Base-by-base conservation (phyloP, 2,113 vertebrate genomes). In the Entosphenus tridentatus region DNA sequence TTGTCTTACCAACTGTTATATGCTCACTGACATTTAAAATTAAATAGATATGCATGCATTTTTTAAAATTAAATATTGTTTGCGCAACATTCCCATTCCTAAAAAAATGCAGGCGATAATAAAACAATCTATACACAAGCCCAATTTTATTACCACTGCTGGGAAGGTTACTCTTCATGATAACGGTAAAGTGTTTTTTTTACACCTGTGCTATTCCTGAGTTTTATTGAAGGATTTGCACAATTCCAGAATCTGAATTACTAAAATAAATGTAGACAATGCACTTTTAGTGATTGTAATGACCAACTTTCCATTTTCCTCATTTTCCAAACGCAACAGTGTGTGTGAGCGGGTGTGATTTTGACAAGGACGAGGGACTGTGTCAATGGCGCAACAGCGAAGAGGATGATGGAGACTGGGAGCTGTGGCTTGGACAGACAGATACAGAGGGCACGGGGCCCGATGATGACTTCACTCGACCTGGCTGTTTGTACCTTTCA, bases 381-480 rank as follows among this genome's bases (percentile, higher is more conserved):
- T 88, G 86, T 69, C 80, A 76, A 10, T 86, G 84, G 84, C 78
- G 10, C 3, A 73, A 21, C 69, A 5, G 75, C 12, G 8, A 6
- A 1, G 67, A 74, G 21, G 13, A 73, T 9, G 16, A 3, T 0
- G 1, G 76, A 0, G 71, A 79, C 56, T 86, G 85, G 77, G 62
- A 3, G 1, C 76, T 75, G 56, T 80, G 39, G 77, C 0, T 0
- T 56, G 55, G 84, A 6, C 2, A 0, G 12, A 77, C 80, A 10
- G 57, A 78, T 0, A 76, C 76, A 14, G 73, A 68, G 1, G 78
- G 75, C 2, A 80, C 78, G 14, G 84, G 84, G n/a, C 86, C 85
- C 8, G 57, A 80, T 6, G 74, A 83, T 56, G 85, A 88, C 73
- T 86, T 81, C 73, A 85, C 86, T 16, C 83, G 74, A 76, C 85